Evolutionary conservation across 1,140 invertebrate genomes (phyloP).

Genomic region (Lepidurus arcticus): DNA sequence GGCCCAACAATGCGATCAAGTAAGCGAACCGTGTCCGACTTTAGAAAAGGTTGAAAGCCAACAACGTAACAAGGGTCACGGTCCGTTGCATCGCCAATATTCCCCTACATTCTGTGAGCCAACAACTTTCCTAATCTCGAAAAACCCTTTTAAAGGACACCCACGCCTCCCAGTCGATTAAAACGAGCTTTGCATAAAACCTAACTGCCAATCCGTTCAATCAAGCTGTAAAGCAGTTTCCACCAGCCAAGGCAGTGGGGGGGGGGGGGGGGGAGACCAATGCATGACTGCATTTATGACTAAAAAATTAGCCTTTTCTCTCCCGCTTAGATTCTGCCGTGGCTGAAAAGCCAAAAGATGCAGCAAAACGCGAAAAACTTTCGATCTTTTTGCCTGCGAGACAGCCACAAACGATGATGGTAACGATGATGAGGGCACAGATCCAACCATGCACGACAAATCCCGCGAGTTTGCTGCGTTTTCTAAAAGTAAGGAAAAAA

Average conservation of each 20-base stretch:
- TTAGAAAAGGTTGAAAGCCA: neutral
- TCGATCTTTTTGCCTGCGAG: neutral
- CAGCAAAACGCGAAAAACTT: neutral
- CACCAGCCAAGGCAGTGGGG: no score
- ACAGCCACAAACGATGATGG: neutral
- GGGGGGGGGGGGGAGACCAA: no score
- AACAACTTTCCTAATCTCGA: neutral
- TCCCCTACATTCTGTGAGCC: neutral
- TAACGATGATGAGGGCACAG: neutral
- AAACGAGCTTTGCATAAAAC: no score
- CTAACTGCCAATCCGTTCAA: neutral
- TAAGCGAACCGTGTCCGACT: neutral
- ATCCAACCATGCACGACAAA: neutral
- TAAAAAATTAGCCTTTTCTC: neutral
- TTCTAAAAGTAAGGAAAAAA: neutral
- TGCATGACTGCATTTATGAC: no score
- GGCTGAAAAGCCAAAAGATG: neutral
- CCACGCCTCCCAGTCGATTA: no score
- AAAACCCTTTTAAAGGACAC: no score
- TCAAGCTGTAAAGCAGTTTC: constrained; percentile 24
- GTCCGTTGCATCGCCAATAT: neutral
- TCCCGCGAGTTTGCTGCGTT: neutral
- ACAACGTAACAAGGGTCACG: neutral
- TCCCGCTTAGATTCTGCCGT: neutral
- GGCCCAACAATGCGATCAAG: neutral